Base-by-base conservation (phyloP, 92 coral and sea anemone species). In the Chrysogorgia sp. region DNA sequence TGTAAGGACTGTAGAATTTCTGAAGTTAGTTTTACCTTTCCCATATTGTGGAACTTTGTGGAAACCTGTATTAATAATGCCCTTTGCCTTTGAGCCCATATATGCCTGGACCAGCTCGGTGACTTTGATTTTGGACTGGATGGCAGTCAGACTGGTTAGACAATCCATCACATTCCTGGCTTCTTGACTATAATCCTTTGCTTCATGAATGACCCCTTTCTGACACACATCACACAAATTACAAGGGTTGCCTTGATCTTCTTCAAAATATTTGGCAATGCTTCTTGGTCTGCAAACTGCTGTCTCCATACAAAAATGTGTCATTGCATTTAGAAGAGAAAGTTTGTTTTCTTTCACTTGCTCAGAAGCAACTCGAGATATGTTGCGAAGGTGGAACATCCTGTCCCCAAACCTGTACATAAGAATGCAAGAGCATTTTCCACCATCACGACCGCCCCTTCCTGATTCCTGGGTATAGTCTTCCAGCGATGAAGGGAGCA, bases 381-480 rank as follows among this genome's bases (percentile, higher is more conserved):
- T 52, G 45, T 63, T 64, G 3, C 74, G 81, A 53, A 82, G 49
- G 57, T 82, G 81, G 62, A 82, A 82, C 7, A 59, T 7, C 69
- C 74, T 45, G 40, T 70, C 57, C 13, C 34, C 66, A 64, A 74
- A 82, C 31, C 75, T 67, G 59, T 30, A 82, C n/a, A n/a, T n/a
- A 26, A 82, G 40, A 26, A 62, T 37, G 47, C 86, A 82, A 22
- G 81, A 43, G 24, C 81, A 82, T 14, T 15, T 40, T 12, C 67
- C 81, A 17, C 86, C 86, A 82, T 82, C 81, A 0, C 85, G 24
- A 14, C 85, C 80, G 10, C 85, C n/a, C n/a, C n/a, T n/a, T n/a
- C n/a, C n/a, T n/a, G n/a, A n/a, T n/a, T n/a, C n/a, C n/a, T n/a
- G n/a, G 64, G 31, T 26, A 21, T 58, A 58, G 20, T 58, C 64